These are phyloP conservation scores for Ctenosaura bakeri DNA, from an alignment of 2,797 vertebrate species.

Conservation along the genomic window DNA sequence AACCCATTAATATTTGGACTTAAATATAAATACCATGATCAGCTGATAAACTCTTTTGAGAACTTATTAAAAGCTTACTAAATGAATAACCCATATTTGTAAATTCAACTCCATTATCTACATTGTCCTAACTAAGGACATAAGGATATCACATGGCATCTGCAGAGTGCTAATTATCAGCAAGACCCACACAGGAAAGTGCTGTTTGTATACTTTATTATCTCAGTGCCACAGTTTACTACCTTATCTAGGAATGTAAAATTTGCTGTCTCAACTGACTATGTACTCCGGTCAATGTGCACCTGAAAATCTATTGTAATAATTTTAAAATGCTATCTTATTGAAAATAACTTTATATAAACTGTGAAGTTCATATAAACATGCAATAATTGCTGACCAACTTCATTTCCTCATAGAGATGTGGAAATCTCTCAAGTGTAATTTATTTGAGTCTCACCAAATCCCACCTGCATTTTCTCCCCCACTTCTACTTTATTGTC, in stretches of 20 bases:
- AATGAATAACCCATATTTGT: background rate
- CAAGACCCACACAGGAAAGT: background rate
- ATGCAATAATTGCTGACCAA: background rate
- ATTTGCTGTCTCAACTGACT: background rate
- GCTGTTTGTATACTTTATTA: conserved; percentile 16
- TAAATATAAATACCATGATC: conserved; percentile 25
- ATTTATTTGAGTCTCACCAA: too few species aligned
- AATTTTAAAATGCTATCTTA: conserved; percentile 1
- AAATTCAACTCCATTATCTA: conserved; percentile 15
- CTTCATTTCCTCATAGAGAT: too few species aligned
- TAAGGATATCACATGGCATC: conserved; percentile 12
- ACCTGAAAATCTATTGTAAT: background rate
- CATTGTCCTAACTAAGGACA: conserved; percentile 14
- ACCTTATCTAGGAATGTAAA: background rate
- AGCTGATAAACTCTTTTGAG: conserved; percentile 9
- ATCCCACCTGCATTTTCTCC: too few species aligned
- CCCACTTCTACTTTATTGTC: too few species aligned
- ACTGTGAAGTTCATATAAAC: accelerated
- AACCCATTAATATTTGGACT: conserved; percentile 28
- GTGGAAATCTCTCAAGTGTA: too few species aligned
- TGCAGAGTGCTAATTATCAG: conserved; percentile 35
- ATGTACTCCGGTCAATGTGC: background rate
- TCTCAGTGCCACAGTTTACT: background rate
- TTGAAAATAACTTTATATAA: background rate
- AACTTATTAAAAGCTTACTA: conserved; percentile 18